Base-by-base conservation (phyloP, 1,140 invertebrate genomes). In the Nasonia giraulti region DNA sequence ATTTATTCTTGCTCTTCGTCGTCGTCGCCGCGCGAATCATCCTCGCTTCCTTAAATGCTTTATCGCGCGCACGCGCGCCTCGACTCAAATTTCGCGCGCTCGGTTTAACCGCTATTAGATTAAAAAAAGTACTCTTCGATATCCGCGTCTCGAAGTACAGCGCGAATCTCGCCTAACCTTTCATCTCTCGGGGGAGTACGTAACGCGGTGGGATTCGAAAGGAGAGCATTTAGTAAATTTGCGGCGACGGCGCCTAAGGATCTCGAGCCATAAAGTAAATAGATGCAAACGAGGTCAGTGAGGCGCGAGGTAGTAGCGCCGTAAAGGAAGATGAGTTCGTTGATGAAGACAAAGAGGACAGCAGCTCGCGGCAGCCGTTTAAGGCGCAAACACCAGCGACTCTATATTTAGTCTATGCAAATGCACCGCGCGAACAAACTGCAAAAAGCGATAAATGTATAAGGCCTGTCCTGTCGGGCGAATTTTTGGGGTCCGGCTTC, bases 1-100 rank as follows among this genome's bases (percentile, higher is more conserved):
- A 90, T 89, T 90, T 89, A 89, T 88, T 89, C 88, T 86, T 71
- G 81, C 73, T 80, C 83, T 83, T 87, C 82, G 40, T 87, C 83
- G 80, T 82, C 79, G 82, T 89, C 31, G 44, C 2, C 75, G n/a
- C 17, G 27, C 37, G 17, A 79, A 82, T 55, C 62, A 73, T 74
- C 27, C 23, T 62, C 44, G 40, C 23, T 31, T 71, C 20, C 31
- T 71, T 73, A 80, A 80, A 80, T 40, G 62, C 33, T 68, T 80
- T 80, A 80, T 76, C 23, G 20, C 17, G 4, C 23, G 20, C 17
- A 0, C 23, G 23, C 55, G 55, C 20, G 47, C 47, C 40, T 40
- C 40, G 8, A 7, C 55, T 62, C 55, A 1, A n/a, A 20, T 62
- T 62, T 62, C 55, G 17, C 6, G 12, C 47, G 47, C 12, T 14